These are phyloP conservation scores for Albula glossodonta DNA, from an alignment of 2,113 vertebrate genomes.

Conservation along the genomic window DNA sequence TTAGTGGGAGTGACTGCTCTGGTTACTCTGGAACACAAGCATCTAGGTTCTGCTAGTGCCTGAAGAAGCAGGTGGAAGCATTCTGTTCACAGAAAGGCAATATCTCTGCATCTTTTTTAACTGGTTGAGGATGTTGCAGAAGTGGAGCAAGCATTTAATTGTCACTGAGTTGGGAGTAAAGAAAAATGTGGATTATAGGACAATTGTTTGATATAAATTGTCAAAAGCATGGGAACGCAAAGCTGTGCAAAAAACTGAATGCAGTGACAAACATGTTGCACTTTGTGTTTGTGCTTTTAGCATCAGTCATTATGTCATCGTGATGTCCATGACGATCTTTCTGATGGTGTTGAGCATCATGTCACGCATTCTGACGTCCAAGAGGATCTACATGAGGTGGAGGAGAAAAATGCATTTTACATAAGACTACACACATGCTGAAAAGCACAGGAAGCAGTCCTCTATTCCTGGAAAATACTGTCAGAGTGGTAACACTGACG, in stretches of 20 bases:
- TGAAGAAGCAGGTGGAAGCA: no score
- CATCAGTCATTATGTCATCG: conserved; percentile 96
- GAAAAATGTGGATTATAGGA: neutral
- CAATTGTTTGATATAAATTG: neutral
- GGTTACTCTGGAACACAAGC: no score
- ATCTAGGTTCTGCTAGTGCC: no score
- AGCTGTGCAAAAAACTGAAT: neutral
- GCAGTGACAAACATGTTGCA: neutral
- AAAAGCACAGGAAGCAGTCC: neutral
- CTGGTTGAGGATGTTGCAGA: no score
- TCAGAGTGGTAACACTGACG: no score
- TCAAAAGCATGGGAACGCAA: neutral
- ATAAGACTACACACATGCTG: conserved; percentile 50
- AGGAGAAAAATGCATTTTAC: conserved; percentile 78
- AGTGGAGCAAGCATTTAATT: no score
- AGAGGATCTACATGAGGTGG: conserved; percentile 66
- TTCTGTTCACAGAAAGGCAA: no score
- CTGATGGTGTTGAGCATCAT: conserved; percentile 88
- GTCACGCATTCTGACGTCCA: conserved; percentile 84
- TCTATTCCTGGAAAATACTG: neutral
- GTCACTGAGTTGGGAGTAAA: neutral
- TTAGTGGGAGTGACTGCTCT: neutral
- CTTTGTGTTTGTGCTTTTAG: conserved; percentile 62
- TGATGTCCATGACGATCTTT: conserved; percentile 95
- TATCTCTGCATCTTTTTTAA: no score